These are phyloP conservation scores for Papilio helenus DNA, from an alignment of 1,140 invertebrate genomes.

Conservation along the genomic window DNA sequence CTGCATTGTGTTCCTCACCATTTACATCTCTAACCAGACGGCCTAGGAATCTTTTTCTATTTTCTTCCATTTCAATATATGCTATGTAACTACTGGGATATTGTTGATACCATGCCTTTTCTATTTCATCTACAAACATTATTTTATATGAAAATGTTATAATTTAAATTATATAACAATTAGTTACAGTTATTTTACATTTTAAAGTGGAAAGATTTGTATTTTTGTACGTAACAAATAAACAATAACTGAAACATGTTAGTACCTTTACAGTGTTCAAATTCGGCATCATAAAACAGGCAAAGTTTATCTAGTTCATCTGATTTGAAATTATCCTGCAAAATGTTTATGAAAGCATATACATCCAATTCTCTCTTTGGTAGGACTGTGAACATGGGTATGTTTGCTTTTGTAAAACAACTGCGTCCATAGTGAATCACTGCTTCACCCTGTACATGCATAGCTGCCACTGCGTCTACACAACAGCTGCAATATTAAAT, in stretches of 20 bases:
- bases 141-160: neutral
- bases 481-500: constrained; percentile 89
- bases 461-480: constrained; percentile 95
- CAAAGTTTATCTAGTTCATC: constrained; percentile 82
- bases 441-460: constrained; percentile 92
- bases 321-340: constrained; percentile 55
- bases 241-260: too few relatives aligned
- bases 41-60: constrained; percentile 59
- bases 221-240: too few relatives aligned
- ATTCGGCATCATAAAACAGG: constrained; percentile 90
- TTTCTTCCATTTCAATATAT: constrained; percentile 56
- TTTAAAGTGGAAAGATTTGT: too few relatives aligned
- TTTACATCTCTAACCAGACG: constrained; percentile 59
- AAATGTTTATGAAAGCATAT: constrained; percentile 57
- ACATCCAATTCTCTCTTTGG: constrained; percentile 85
- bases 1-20: constrained; percentile 47
- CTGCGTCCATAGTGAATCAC: constrained; percentile 96
- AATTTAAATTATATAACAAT: too few relatives aligned
- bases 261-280: constrained; percentile 86
- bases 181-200: too few relatives aligned
- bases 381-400: constrained; percentile 90
- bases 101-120: constrained; percentile 57
- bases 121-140: constrained; percentile 57
- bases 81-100: constrained; percentile 66
- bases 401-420: constrained; percentile 89